Base-by-base conservation (phyloP, 2,113 vertebrate species). In the Solea senegalensis region DNA sequence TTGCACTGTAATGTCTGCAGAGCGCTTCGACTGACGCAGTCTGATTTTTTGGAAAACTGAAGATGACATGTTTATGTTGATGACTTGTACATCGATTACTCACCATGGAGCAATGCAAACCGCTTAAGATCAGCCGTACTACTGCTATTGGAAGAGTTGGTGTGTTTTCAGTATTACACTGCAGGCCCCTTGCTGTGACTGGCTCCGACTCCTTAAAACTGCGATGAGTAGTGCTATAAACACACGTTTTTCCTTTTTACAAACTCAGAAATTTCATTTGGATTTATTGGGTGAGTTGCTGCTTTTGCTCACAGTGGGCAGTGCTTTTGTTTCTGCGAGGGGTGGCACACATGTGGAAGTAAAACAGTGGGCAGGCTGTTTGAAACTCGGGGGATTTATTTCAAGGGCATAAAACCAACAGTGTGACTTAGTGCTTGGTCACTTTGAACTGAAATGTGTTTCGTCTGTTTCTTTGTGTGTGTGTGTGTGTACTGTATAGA, bases 351-450 rank as follows among this genome's bases (percentile, higher is more conserved):
- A 54, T 56, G 39, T 75, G 70, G 66, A 65, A 65, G 73, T 80
- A 72, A 88, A 80, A 61, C 79, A 71, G 76, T 65, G 67, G 74
- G 66, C 64, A 69, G 76, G 60, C 77, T 54, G 51, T 87, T 81
- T 85, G 51, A 82, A 83, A 65, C 6, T 65, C 28, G 56, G 61
- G 15, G 50, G 68, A 69, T 65, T 64, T 69, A 77, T 83, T 84
- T 80, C 45, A 69, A 71, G 43, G 34, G 73, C 57, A 39, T 69
- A 76, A 58, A 74, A 50, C 13, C 72, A 65, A 59, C 74, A 45
- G 70, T 68, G 27, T 66, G 44, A 15, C 73, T 74, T 73, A 71
- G 73, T 80, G 70, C 50, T 58, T 34, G 9, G 40, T 5, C 53
- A 44, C 69, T 76, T 81, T 79, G 52, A 82, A 63, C 58, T 73